These are phyloP conservation scores for Chelonus formosanus DNA, from an alignment of 2,888 invertebrate species.

Conservation along the genomic window DNA sequence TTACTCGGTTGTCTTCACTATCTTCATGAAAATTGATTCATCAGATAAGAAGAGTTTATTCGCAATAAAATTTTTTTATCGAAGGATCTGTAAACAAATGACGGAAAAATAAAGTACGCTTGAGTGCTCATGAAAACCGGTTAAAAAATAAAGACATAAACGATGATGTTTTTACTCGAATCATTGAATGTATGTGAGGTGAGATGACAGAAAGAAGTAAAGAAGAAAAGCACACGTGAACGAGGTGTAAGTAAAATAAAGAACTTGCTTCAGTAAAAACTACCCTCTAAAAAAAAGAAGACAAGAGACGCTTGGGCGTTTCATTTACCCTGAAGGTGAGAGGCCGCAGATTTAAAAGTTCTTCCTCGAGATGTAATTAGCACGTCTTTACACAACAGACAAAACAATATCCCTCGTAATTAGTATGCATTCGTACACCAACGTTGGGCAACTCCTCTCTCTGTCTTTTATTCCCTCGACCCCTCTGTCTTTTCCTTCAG, in stretches of 20 bases:
- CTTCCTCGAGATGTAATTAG: constrained; percentile 62
- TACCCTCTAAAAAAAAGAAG: constrained; percentile 16
- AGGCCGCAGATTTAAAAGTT: constrained; percentile 40
- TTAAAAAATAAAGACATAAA: background rate
- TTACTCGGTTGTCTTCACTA: too few species aligned
- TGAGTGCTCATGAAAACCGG: too few species aligned
- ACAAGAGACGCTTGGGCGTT: constrained; percentile 33
- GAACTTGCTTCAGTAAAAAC: constrained; percentile 18
- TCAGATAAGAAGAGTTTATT: too few species aligned
- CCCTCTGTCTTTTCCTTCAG: constrained; percentile 23
- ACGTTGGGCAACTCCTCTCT: constrained; percentile 25
- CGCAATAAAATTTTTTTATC: too few species aligned
- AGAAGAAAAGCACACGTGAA: constrained; percentile 23
- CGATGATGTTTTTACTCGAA: constrained; percentile 11
- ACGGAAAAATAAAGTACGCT: too few species aligned
- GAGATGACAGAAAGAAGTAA: constrained; percentile 25
- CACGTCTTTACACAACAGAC: constrained; percentile 56
- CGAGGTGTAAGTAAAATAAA: constrained; percentile 9
- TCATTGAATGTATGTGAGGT: constrained; percentile 14
- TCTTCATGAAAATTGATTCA: too few species aligned
- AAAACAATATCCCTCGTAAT: constrained; percentile 57
- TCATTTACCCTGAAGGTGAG: constrained; percentile 42
- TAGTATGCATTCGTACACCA: constrained; percentile 52
- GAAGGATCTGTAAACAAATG: too few species aligned
- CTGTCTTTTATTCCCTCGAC: constrained; percentile 17